phyloP scores from a whole-genome alignment of 2,888 invertebrate genomes.

The Caenorhabditis sp. region DNA sequence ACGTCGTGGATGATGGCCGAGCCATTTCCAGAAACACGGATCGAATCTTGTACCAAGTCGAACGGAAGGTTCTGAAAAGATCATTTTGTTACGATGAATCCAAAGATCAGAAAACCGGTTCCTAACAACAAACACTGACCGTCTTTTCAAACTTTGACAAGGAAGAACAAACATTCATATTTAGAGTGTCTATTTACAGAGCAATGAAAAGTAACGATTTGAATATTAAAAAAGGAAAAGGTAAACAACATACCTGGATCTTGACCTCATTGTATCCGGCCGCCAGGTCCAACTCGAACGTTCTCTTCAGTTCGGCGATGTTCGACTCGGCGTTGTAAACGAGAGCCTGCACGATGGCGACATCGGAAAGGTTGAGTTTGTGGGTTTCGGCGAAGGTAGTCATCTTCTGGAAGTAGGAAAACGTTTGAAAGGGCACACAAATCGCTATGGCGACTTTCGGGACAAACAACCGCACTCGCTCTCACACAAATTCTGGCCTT shows the following conservation, averaged over 20 bases:
- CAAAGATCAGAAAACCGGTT: slow-evolving; percentile 15
- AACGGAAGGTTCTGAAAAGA: slow-evolving; percentile 46
- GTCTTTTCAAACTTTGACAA: slow-evolving; percentile 5
- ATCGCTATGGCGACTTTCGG: slow-evolving; percentile 37
- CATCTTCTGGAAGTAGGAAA: slow-evolving; percentile 7
- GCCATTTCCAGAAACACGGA: slow-evolving; percentile 43
- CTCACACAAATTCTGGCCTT: slow-evolving; percentile 31
- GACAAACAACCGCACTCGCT: slow-evolving; percentile 21
- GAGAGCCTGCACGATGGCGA: slow-evolving; percentile 36
- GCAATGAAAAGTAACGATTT: not conserved
- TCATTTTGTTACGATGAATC: not conserved
- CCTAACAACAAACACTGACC: not conserved
- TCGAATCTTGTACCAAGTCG: slow-evolving; percentile 45
- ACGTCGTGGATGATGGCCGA: slow-evolving; percentile 47
- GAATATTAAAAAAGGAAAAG: not conserved
- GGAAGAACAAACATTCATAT: slow-evolving; percentile 4
- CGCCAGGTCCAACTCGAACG: slow-evolving; percentile 28
- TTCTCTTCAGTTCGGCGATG: slow-evolving; percentile 44
- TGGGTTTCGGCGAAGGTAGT: slow-evolving; percentile 18
- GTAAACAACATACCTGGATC: slow-evolving; percentile 26
- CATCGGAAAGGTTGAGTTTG: slow-evolving; percentile 46
- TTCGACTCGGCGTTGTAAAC: slow-evolving; percentile 47
- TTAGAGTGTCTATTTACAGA: slow-evolving; percentile 1
- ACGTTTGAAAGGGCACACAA: slow-evolving; percentile 9
- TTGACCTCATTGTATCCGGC: slow-evolving; percentile 44